Evolutionary conservation across 2,797 vertebrate species (phyloP), one percentile per base, ranked within the genome.

Genomic region (Mormyrus proboscirostris): DNA sequence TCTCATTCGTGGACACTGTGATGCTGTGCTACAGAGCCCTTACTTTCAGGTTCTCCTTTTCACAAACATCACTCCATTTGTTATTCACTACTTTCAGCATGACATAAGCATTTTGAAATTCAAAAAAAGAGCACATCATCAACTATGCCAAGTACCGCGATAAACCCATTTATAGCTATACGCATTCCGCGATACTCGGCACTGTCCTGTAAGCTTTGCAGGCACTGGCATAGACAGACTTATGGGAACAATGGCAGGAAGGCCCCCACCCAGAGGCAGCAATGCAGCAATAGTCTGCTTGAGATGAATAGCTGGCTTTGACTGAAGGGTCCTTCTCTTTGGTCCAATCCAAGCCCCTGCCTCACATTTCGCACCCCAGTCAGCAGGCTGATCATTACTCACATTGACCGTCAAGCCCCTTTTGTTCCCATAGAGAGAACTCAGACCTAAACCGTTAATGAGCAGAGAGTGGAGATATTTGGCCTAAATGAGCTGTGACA

Each of bases 371-470:
- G 0, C 22, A 8, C 19, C 85, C 2, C 85, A 59, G 22, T 25
- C 47, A 88, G 44, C 47, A 50, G 91, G 90, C 92, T 90, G 93
- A 94, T 94, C 93, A 91, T 93, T 91, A 7, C 87, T 93, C 92
- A 92, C 94, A 92, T 93, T 95, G 95, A 96, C 96, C 95, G 12
- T 25, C 76, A 86, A 89, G 89, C 91, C 92, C 92, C 94, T 95
- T 95, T 25, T 96, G 95, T 95, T 95, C 89, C 2, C 57, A 92
- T 91, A 90, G 89, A 90, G 92, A 55, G 29, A 94, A 95, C 94
- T 95, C 95, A 94, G 93, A 90, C 50, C 91, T 84, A 90, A 91
- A 90, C 92, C 91, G 88, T 91, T 53, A 88, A 51, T 76, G 47
- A 88, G 88, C 87, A 4, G 47, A 79, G 88, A 44, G 2, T 16